Conservation (phyloP, 2,888 invertebrate species). For the Amphipoea lucens region DNA sequence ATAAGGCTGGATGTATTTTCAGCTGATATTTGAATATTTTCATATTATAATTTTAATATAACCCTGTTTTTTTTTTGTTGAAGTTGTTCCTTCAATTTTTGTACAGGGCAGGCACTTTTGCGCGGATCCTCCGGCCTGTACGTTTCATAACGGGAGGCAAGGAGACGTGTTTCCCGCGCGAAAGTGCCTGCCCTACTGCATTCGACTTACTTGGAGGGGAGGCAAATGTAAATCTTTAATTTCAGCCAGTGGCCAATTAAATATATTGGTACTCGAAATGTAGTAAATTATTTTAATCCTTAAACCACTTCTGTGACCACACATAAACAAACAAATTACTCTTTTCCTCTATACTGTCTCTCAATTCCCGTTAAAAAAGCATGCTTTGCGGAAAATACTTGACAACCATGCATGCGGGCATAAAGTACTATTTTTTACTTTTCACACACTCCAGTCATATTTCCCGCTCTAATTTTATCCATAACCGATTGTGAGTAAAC, state of each 20-base stretch:
- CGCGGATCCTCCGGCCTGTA: constrained; percentile 56
- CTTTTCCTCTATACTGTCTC: neutral
- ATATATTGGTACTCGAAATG: constrained; percentile 88
- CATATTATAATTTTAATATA: constrained; percentile 91
- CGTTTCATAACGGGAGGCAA: constrained; percentile 43
- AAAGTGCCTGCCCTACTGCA: constrained; percentile 77
- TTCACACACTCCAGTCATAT: constrained; percentile 4
- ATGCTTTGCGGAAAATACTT: neutral
- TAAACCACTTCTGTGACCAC: neutral
- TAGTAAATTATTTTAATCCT: constrained; percentile 82
- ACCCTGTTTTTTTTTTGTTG: constrained; percentile 89
- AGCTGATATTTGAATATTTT: constrained; percentile 90
- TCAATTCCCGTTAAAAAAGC: neutral
- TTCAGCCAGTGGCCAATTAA: constrained; percentile 90
- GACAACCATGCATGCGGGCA: neutral
- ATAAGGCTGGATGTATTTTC: constrained; percentile 88
- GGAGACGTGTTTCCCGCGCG: constrained; percentile 61
- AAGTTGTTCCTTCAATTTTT: constrained; percentile 87
- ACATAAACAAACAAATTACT: constrained; percentile 8
- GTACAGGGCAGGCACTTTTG: constrained; percentile 81
- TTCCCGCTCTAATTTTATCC: constrained; percentile 32
- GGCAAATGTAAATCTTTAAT: constrained; percentile 87
- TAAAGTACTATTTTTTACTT: neutral
- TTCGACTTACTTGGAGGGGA: constrained; percentile 82
- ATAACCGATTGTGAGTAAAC: neutral